A percentile compares a stretch with the other conserved stretches of the same genome.
Conservation (phyloP, 2,888 invertebrate genomes). For the Molorchus minor region DNA sequence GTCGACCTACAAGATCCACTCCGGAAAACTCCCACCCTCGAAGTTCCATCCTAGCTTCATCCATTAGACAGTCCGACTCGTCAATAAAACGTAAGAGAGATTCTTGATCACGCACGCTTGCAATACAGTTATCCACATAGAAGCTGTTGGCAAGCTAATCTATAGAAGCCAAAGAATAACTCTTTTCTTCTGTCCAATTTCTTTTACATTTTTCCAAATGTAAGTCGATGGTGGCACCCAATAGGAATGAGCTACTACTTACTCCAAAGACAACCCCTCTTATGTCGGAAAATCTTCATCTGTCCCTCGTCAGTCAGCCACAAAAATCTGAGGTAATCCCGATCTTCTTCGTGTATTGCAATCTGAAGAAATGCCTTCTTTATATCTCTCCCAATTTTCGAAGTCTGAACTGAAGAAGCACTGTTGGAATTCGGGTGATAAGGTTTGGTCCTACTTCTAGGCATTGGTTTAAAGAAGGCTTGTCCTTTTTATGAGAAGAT, state of each 20-base stretch:
- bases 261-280: slow-evolving; percentile 29
- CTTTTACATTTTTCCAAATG: slow-evolving; percentile 19
- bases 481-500: slow-evolving; percentile 38
- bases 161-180: not conserved
- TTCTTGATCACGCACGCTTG: slow-evolving; percentile 10
- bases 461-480: slow-evolving; percentile 46
- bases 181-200: slow-evolving; percentile 6
- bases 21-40: slow-evolving; percentile 28
- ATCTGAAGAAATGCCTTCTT: slow-evolving; percentile 52
- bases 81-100: slow-evolving; percentile 16
- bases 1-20: too few species aligned
- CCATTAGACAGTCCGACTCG: slow-evolving; percentile 14
- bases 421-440: slow-evolving; percentile 31
- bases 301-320: slow-evolving; percentile 35
- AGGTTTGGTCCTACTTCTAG: slow-evolving; percentile 33
- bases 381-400: slow-evolving; percentile 46
- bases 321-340: slow-evolving; percentile 48
- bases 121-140: slow-evolving; percentile 26
- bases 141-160: slow-evolving; percentile 12
- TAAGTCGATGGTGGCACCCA: slow-evolving; percentile 35
- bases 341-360: slow-evolving; percentile 39
- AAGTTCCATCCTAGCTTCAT: slow-evolving; percentile 23
- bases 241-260: slow-evolving; percentile 33
- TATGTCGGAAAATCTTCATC: slow-evolving; percentile 28
- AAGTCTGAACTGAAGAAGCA: slow-evolving; percentile 36